Percentiles rank a stretch among this genome's conserved stretches.
phyloP scores from a whole-genome alignment of 2,888 invertebrate genomes.

The Sisyra terminalis region DNA sequence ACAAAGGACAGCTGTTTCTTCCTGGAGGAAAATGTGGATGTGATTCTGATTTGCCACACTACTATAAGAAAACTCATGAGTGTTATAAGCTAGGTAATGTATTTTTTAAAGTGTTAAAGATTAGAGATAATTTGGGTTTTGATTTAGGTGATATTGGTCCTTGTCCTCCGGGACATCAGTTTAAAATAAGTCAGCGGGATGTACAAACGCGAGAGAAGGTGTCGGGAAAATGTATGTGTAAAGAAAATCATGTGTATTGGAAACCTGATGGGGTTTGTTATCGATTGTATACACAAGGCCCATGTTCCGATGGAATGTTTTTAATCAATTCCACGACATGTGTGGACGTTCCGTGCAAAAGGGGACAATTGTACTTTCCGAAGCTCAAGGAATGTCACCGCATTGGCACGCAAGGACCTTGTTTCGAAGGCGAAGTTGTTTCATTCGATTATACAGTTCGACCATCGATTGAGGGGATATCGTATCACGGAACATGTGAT shows the following conservation, averaged over 20 bases:
- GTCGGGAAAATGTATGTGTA: slow-evolving; percentile 49
- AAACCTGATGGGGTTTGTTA: slow-evolving; percentile 51
- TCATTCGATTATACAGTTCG: slow-evolving; percentile 66
- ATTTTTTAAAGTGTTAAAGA: too few species aligned
- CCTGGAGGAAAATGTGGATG: slow-evolving; percentile 63
- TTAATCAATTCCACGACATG: slow-evolving; percentile 52
- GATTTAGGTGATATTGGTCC: slow-evolving; percentile 55
- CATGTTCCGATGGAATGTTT: slow-evolving; percentile 52
- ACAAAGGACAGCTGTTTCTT: slow-evolving; percentile 57
- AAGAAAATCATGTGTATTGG: slow-evolving; percentile 46
- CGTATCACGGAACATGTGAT: slow-evolving; percentile 68
- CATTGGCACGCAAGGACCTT: slow-evolving; percentile 63
- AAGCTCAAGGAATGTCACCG: slow-evolving; percentile 56
- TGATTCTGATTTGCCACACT: slow-evolving; percentile 52
- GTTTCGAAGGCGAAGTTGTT: slow-evolving; percentile 52
- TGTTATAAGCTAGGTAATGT: slow-evolving; percentile 59
- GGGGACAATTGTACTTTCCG: slow-evolving; percentile 62
- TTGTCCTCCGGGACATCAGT: slow-evolving; percentile 57
- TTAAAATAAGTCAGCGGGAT: slow-evolving; percentile 30
- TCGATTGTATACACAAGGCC: slow-evolving; percentile 62
- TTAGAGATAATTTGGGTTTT: not conserved
- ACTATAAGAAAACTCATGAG: slow-evolving; percentile 44
- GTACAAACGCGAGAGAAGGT: slow-evolving; percentile 22
- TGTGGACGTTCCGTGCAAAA: slow-evolving; percentile 50
- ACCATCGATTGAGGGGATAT: slow-evolving; percentile 63